A percentile compares a stretch with the other conserved stretches of the same genome.
phyloP scores from a whole-genome alignment of 2,113 vertebrate species.

The Ploceus nigricollis region DNA sequence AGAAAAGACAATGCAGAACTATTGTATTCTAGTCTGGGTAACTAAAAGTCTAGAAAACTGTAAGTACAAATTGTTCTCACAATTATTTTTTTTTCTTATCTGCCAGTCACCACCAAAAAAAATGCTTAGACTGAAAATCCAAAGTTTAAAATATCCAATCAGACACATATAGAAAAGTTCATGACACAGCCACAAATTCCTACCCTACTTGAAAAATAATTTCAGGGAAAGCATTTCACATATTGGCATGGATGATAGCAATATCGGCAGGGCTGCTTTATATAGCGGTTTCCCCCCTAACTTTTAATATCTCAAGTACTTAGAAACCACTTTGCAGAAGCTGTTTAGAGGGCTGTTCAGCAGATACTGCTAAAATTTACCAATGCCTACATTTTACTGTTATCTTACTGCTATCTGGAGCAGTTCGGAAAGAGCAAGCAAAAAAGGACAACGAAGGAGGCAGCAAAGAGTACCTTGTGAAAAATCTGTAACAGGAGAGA shows the following conservation, averaged over 20 bases:
- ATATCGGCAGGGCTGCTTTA: neutral
- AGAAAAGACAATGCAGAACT: neutral
- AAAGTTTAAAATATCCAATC: neutral
- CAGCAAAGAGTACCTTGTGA: neutral
- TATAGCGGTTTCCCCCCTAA: neutral
- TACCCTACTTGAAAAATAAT: neutral
- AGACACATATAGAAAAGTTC: neutral
- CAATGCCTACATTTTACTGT: neutral
- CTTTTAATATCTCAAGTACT: neutral
- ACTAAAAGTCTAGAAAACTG: neutral
- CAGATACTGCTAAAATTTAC: neutral
- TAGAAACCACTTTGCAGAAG: slow-evolving; percentile 11
- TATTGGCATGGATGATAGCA: neutral
- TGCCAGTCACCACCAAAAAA: neutral
- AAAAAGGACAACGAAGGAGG: neutral
- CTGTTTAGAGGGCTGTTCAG: neutral
- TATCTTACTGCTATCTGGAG: neutral
- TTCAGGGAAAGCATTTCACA: neutral
- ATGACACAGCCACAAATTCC: neutral
- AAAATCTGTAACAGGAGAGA: neutral
- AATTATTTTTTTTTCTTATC: neutral
- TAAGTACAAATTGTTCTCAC: neutral
- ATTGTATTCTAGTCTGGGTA: neutral
- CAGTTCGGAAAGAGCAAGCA: neutral
- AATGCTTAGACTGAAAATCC: neutral